Base-by-base conservation (phyloP, 2,888 invertebrate genomes). In the Hyposoter dolosus region DNA sequence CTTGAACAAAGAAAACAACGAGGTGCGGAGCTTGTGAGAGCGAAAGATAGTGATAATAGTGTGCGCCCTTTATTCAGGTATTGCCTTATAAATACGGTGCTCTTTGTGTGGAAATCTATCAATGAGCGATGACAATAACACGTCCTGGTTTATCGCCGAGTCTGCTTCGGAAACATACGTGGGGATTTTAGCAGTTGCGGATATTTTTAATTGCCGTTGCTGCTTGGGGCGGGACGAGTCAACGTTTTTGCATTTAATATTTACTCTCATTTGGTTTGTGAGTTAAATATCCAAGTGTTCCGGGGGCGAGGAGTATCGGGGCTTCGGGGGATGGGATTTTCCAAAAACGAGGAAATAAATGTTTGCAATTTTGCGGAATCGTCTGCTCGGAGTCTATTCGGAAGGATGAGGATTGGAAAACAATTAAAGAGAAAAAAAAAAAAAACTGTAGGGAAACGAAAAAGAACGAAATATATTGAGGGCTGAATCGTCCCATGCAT, bases 401-500 rank as follows among this genome's bases (percentile, higher is more conserved):
- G 65, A n/a, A 65, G 10, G 32, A 35, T 3, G 7, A 1, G 17
- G 35, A 17, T 17, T 7, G 1, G 5, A 40, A 19, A 32, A 35
- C 12, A 7, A 40, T 40, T 9, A 40, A 40, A 66, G 9, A 7
- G 3, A n/a, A 17, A 12, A 35, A n/a, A 17, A 35, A n/a, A 35
- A 28, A 10, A 76, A 65, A 60, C n/a, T 53, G 23, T 45, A 23
- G 32, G 28, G 71, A 82, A 50, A 23, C 32, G 75, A 35, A 35
- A 15, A 40, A 40, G n/a, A 79, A 65, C 17, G n/a, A 68, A 68
- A 68, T 23, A 28, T 43, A 35, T 60, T 10, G 77, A 35, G 53
- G 65, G 66, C 85, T 89, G 82, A 78, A 90, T 83, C 88, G 88
- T 90, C 90, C 90, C 93, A 88, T 93, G 93, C 93, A 93, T 93